Evolutionary conservation across 2,113 vertebrate genomes (phyloP).

Genomic region (Plestiodon gilberti): DNA sequence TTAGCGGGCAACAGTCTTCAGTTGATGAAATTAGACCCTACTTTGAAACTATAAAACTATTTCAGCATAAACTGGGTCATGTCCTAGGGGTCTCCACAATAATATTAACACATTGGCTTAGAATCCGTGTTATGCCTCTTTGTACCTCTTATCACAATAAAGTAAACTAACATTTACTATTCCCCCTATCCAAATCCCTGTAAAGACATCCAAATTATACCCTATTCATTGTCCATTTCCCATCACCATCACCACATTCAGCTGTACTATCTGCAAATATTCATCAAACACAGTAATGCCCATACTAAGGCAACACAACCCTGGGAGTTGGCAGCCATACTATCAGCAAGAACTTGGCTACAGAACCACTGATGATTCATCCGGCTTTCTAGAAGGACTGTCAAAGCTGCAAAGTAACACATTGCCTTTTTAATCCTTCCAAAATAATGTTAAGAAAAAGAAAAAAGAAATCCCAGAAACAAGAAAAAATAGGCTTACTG

Average conservation of each 20-base stretch:
- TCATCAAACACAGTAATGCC: constrained; percentile 65
- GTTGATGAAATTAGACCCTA: not conserved
- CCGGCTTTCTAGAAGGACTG: constrained; percentile 70
- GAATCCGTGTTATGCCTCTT: not conserved
- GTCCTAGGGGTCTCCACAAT: not conserved
- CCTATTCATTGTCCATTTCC: constrained; percentile 40
- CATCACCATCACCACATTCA: constrained; percentile 9
- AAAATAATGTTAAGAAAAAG: constrained; percentile 43
- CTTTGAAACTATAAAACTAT: not conserved
- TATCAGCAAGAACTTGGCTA: constrained; percentile 79
- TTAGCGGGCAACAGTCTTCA: not conserved
- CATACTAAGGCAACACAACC: constrained; percentile 77
- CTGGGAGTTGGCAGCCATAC: constrained; percentile 67
- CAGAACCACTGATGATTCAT: constrained; percentile 75
- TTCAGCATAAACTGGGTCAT: not conserved
- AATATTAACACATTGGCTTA: not conserved
- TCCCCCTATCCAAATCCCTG: not conserved
- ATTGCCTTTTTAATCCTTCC: constrained; percentile 69
- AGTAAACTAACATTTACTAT: not conserved
- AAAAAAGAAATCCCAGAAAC: not conserved
- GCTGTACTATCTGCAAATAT: constrained; percentile 49
- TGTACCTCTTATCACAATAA: not conserved
- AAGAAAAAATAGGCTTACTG: constrained; percentile 9
- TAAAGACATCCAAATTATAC: not conserved
- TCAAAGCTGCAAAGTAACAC: constrained; percentile 68